Base-by-base conservation (phyloP, 1,140 invertebrate species). In the Amyelois transitella region DNA sequence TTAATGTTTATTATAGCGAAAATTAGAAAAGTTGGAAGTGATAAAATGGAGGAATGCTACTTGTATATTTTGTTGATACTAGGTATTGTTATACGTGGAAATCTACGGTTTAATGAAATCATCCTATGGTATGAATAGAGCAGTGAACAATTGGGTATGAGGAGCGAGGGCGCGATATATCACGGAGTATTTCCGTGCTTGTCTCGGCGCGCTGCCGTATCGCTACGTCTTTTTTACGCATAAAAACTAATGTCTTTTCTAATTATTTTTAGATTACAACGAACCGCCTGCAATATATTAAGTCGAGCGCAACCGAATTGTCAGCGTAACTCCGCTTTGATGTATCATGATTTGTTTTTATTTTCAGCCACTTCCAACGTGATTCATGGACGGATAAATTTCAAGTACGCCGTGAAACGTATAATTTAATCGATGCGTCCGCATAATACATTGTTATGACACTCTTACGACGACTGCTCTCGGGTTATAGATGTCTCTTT, bases 201-300 rank as follows among this genome's bases (percentile, higher is more conserved):
- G 69, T 72, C 69, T 64, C 68, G 62, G 51, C 66, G 58, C 65
- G 62, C 66, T 56, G 64, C 57, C 68, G 48, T 62, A 76, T 79
- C 72, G 62, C 65, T 70, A 70, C 72, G 65, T 81, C 78, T 86
- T 87, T 86, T 87, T 85, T 86, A 85, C 72, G 72, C 77, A 78
- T 81, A 87, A 87, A 87, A 85, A 87, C 81, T 78, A 84, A 85
- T 84, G 81, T 80, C 84, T 67, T 70, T 74, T 79, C 77, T 87
- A 85, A 87, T 87, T 87, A 87, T 87, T 87, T 87, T 85, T 87
- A 85, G 84, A 87, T 84, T 80, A 81, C 74, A 86, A 82, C 81
- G 79, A 69, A 77, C 80, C 81, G 83, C 72, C 70, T 69, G 80
- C 76, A 74, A 82, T 86, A 86, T 85, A 82, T 85, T 83, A 83